phyloP scores from a whole-genome alignment of 2,113 vertebrate genomes.

The human (Homo sapiens) region DNA sequence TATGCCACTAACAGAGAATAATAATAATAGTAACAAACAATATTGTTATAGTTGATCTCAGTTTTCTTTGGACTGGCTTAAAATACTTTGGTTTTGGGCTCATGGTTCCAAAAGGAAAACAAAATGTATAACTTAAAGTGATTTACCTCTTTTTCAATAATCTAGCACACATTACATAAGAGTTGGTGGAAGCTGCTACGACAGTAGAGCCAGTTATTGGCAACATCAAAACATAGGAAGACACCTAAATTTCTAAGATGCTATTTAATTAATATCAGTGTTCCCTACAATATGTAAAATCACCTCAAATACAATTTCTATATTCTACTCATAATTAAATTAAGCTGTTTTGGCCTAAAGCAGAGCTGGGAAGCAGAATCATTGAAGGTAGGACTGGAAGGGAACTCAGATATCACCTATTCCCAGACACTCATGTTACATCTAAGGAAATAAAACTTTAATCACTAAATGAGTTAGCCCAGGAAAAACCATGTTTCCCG shows the following conservation, averaged over 20 bases:
- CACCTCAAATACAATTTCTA: conserved; percentile 46
- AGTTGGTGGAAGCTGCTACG: not conserved
- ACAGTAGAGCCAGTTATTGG: not conserved
- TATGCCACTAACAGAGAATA: not conserved
- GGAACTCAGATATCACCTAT: not conserved
- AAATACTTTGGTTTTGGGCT: not conserved
- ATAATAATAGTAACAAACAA: not conserved
- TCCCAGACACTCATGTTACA: not conserved
- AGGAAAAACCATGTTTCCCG: not conserved
- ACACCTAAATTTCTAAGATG: conserved; percentile 20
- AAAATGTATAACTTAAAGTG: not conserved
- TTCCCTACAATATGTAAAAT: conserved; percentile 39
- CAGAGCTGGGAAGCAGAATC: conserved; percentile 7
- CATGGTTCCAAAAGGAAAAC: not conserved
- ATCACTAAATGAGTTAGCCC: not conserved
- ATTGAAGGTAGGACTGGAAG: not conserved
- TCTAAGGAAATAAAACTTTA: not conserved
- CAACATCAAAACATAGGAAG: not conserved
- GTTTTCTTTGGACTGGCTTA: not conserved
- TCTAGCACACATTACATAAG: not conserved
- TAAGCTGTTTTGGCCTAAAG: conserved; percentile 30
- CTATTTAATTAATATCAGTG: conserved; percentile 38
- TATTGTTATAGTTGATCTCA: not conserved
- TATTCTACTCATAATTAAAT: conserved; percentile 51
- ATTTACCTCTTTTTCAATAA: conserved; percentile 6